These are phyloP conservation scores for Acanthornis magna DNA, from an alignment of 2,797 vertebrate species.

Conservation along the genomic window DNA sequence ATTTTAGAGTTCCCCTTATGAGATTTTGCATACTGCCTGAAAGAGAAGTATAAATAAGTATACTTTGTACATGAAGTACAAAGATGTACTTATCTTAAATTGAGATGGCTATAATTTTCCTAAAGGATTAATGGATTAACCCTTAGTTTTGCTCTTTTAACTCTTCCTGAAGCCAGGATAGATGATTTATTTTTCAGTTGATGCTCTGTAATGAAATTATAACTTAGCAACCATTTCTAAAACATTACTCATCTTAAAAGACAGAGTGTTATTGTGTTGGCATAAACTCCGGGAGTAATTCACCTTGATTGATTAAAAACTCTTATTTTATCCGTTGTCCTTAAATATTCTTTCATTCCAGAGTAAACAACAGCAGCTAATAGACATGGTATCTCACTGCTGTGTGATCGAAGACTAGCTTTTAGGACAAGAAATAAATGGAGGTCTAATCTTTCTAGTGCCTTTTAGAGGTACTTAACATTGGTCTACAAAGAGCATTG, in stretches of 20 bases:
- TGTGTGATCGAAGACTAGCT: slow-evolving; percentile 30
- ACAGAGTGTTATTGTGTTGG: neutral
- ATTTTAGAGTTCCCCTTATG: neutral
- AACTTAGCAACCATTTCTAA: slow-evolving; percentile 44
- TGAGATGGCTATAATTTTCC: neutral
- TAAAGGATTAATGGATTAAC: neutral
- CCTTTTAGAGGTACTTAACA: slow-evolving; percentile 53
- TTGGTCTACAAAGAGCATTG: neutral
- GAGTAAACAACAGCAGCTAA: slow-evolving; percentile 12
- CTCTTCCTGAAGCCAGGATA: neutral
- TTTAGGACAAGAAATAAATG: slow-evolving; percentile 47
- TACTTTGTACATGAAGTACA: neutral
- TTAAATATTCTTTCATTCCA: slow-evolving; percentile 24
- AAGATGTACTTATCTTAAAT: neutral
- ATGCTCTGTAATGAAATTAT: slow-evolving; percentile 44
- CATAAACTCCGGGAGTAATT: slow-evolving; percentile 27
- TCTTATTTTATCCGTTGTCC: slow-evolving; percentile 10
- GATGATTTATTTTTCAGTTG: neutral
- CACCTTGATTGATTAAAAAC: slow-evolving; percentile 45
- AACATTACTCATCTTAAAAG: slow-evolving; percentile 10
- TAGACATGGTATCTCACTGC: neutral
- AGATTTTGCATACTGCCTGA: neutral
- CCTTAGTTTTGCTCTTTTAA: slow-evolving; percentile 11
- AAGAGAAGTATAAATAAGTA: neutral
- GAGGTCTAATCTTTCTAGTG: slow-evolving; percentile 28